Base-by-base conservation (phyloP, 2,888 invertebrate genomes). In the Neoascia interrupta region DNA sequence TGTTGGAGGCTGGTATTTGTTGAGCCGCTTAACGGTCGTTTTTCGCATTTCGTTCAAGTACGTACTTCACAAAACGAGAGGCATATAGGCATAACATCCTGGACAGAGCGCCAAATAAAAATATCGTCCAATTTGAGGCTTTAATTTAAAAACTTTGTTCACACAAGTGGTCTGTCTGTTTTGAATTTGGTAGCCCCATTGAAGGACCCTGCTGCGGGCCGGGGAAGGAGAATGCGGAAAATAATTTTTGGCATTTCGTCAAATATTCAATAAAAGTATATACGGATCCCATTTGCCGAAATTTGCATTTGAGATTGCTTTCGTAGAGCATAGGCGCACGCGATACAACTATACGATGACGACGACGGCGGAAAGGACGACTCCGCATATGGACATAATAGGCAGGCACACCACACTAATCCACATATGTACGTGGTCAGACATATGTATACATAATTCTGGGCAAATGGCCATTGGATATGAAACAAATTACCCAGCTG, bases 261-360 rank as follows among this genome's bases (percentile, higher is more conserved):
- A 72, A 72, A 72, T 72, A 63, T 63, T 72, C 63, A 73, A 66
- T 66, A 73, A 58, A 73, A 73, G 66, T 66, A 73, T 64, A 47
- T 72, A n/a, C n/a, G n/a, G n/a, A n/a, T n/a, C n/a, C n/a, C n/a
- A 72, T 72, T 72, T 72, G 63, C 58, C 31, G 21, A 43, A 66
- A 73, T 73, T 73, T 66, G 73, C 73, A 73, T 73, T 73, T 66
- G 66, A 73, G 66, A 73, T 66, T 73, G 73, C 51, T 73, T 36
- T 45, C 43, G 36, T 11, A 51, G 51, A 73, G 41, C 58, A 58
- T 49, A 43, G 26, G 28, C 73, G 45, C 60, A 28, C 69, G 58
- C 73, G 66, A 73, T 58, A 66, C 66, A 73, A n/a, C n/a, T n/a
- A n/a, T n/a, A n/a, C n/a, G n/a, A n/a, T n/a, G n/a, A n/a, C n/a